Base-by-base conservation (phyloP, 2,797 vertebrate species). In the Artibeus jamaicensis region DNA sequence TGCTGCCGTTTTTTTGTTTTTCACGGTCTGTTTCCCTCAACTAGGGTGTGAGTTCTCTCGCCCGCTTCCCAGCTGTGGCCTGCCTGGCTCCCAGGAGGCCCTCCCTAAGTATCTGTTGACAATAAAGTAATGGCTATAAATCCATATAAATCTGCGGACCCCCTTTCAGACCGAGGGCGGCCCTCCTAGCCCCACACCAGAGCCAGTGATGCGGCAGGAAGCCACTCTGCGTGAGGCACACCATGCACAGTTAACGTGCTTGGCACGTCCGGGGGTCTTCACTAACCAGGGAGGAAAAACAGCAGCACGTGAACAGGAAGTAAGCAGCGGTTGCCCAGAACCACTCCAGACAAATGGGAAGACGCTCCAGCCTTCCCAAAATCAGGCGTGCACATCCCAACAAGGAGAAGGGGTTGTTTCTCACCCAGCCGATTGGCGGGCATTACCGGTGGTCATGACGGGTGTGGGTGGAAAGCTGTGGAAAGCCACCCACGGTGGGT, bases 141-240 rank as follows among this genome's bases (percentile, higher is more conserved):
- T 22, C 67, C 74, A 59, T 2, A 6, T 89, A 34, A 71, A 4
- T 10, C 26, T 55, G 34, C 32, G 11, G 85, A 16, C 32, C 42
- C 8, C 50, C 84, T 34, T 74, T 22, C 29, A 29, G 79, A 18
- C 39, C 42, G 22, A 39, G 67, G 67, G 42, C 15, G 5, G 15
- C 91, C 48, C 37, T 46, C 14, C 50, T 11, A 37, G 14, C 16
- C 55, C 29, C 44, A 24, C 10, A 44, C 24, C 48, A 15, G n/a
- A 67, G 16, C 67, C 19, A 1, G 21, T 4, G 34, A 39, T 21
- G 3, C 2, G 5, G 22, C 53, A 62, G 12, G 11, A 48, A 29
- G 37, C 74, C 16, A 12, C 39, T 1, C 1, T 8, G 37, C 39
- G 0, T 21, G 68, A 18, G 7, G 44, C 21, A 24, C 37, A 0